phyloP scores from a whole-genome alignment of 2,113 vertebrate genomes.

The Myrmecobius fasciatus region DNA sequence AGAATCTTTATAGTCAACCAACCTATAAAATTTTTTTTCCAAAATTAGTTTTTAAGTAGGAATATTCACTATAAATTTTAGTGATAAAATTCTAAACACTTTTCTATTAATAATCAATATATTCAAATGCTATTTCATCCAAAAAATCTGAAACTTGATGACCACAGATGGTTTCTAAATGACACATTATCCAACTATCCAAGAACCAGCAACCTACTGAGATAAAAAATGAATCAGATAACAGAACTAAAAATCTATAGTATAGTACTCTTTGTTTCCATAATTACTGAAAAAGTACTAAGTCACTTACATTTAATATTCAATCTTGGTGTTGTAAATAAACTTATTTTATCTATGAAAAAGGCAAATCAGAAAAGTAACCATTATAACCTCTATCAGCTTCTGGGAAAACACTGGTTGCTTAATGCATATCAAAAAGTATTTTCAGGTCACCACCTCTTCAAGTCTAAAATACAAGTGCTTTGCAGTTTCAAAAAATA shows the following conservation, averaged over 20 bases:
- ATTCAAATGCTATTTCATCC: conserved; percentile 29
- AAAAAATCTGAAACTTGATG: conserved; percentile 32
- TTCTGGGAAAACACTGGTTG: neutral
- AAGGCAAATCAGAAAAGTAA: neutral
- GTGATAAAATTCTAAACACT: conserved; percentile 13
- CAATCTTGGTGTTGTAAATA: neutral
- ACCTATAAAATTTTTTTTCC: conserved; percentile 5
- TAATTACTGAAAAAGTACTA: neutral
- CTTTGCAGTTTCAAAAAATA: neutral
- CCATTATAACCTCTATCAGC: neutral
- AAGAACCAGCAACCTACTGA: conserved; percentile 37
- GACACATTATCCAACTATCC: conserved; percentile 17
- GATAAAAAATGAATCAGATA: neutral
- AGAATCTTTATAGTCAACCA: neutral
- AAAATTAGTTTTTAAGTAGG: conserved; percentile 32
- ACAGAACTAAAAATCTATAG: neutral
- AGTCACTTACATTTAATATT: neutral
- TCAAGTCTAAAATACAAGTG: neutral
- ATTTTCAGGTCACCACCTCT: neutral
- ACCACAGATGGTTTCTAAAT: conserved; percentile 63
- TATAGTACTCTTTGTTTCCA: neutral
- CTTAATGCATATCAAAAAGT: neutral
- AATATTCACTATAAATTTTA: conserved; percentile 16
- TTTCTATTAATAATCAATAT: conserved; percentile 34
- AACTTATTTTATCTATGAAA: neutral